Evolutionary conservation across 92 coral and sea anemone species (phyloP), one percentile per base, ranked within the genome.

Genomic region (Anthopleura xanthogrammica): DNA sequence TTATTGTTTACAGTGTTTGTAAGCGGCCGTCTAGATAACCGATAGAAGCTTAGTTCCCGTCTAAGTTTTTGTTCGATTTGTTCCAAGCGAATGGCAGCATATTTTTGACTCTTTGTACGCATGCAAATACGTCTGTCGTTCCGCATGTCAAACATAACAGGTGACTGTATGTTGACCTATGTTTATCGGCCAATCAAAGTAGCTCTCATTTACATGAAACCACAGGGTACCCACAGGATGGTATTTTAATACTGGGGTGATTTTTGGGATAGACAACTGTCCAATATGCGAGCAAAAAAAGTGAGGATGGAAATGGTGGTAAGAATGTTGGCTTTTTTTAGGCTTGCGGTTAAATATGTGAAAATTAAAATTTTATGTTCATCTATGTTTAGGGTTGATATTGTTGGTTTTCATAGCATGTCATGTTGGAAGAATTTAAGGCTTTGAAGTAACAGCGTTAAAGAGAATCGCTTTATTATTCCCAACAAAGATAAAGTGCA

Each of bases 91-190:
- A 16, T 55, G 74, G 43, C 16, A 68, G 41, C 36, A 42, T 73
- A 73, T 75, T 73, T 83, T 39, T 68, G 55, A 68, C 56, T 83
- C 72, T 70, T 40, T 50, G 79, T 74, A 83, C 60, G 79, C 79
- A 83, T 72, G 75, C 75, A 55, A 56, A 52, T 52, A 43, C 41
- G 17, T 64, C 41, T 20, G 12, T 66, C 76, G 39, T 41, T 64
- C 58, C 41, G 76, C 76, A 80, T 80, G 54, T 23, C 41, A 43
- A 81, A 19, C 55, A 81, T 48, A 62, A 60, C 84, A 81, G 84
- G 84, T 81, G 84, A 81, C 41, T 50, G 20, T 43, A 81, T 46
- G 36, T 29, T 29, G 36, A 29, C 36, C 36, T 29, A 46, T 48
- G 3, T 14, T 43, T 10, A 73, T 46, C 5, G 56, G 39, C 86